These are phyloP conservation scores for Rotaria magnacalcarata DNA, from an alignment of 2,888 invertebrate species.

Conservation along the genomic window DNA sequence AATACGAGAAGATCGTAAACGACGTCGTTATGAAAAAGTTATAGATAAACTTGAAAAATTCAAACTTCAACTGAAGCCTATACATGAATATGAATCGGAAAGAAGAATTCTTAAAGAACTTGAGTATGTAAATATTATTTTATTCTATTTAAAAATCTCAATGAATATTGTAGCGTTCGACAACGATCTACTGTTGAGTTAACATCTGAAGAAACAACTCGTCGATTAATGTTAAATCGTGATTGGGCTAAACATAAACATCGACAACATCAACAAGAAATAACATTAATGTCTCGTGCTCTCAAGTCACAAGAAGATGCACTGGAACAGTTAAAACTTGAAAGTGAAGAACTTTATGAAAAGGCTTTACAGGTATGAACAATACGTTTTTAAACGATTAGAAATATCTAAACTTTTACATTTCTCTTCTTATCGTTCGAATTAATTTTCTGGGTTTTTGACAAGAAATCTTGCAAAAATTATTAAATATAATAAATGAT, in stretches of 20 bases:
- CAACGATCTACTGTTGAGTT: not conserved
- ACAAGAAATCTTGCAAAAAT: too few relatives aligned
- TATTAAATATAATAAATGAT: too few relatives aligned
- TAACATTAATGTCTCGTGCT: constrained; percentile 39
- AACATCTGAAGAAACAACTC: constrained; percentile 2
- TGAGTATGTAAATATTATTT: constrained; percentile 62
- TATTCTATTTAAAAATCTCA: not conserved
- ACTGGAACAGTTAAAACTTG: constrained; percentile 41
- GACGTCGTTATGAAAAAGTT: constrained; percentile 78
- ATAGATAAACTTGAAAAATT: constrained; percentile 76
- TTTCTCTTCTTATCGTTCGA: too few relatives aligned
- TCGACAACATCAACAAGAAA: constrained; percentile 37
- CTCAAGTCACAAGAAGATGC: constrained; percentile 45
- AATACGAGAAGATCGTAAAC: constrained; percentile 74
- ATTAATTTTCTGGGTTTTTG: too few relatives aligned
- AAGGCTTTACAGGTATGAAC: constrained; percentile 42
- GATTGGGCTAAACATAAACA: constrained; percentile 44
- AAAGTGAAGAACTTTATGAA: constrained; percentile 34
- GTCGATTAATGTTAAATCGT: constrained; percentile 14
- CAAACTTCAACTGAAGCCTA: constrained; percentile 78
- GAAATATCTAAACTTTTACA: too few relatives aligned
- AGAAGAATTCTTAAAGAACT: constrained; percentile 67
- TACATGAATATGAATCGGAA: constrained; percentile 78
- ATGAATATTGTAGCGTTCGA: not conserved
- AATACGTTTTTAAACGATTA: too few relatives aligned